phyloP scores from a whole-genome alignment of 2,113 vertebrate species.

The Columba janthina region DNA sequence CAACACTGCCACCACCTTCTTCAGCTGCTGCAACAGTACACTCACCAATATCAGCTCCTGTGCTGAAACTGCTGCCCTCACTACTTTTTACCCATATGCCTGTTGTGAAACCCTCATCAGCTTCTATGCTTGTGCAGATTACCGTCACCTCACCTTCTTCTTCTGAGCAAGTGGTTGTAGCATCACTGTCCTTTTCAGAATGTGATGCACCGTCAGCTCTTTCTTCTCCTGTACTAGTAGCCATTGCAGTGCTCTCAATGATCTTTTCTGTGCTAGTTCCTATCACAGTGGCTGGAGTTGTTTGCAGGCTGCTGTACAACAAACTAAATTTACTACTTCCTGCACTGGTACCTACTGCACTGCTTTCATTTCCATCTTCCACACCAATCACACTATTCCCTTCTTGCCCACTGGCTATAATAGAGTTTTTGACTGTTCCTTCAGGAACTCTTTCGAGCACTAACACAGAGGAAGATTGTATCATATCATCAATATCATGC shows the following conservation, averaged over 20 bases:
- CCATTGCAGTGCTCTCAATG: conserved; percentile 1
- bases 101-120: conserved; percentile 72
- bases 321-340: not conserved
- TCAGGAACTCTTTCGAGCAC: not conserved
- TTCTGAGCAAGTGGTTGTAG: conserved; percentile 68
- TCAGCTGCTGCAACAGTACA: conserved; percentile 75
- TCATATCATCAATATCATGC: not conserved
- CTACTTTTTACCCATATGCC: not conserved
- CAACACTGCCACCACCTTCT: conserved; percentile 64
- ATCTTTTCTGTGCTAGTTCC: conserved; percentile 55
- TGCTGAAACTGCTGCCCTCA: not conserved
- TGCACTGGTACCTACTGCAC: conserved; percentile 68
- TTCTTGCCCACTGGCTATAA: not conserved
- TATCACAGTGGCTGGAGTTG: not conserved
- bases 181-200: conserved; percentile 46
- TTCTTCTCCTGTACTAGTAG: conserved; percentile 70
- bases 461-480: conserved; percentile 10
- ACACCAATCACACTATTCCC: not conserved
- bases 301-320: not conserved
- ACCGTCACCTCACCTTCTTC: not conserved
- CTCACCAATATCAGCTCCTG: conserved; percentile 40
- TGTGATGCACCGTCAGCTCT: not conserved
- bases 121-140: conserved; percentile 77
- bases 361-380: conserved; percentile 57
- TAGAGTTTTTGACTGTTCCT: not conserved